Evolutionary conservation across 2,888 invertebrate species (phyloP), one percentile per base, ranked within the genome.

Genomic region (Clostera curtula): DNA sequence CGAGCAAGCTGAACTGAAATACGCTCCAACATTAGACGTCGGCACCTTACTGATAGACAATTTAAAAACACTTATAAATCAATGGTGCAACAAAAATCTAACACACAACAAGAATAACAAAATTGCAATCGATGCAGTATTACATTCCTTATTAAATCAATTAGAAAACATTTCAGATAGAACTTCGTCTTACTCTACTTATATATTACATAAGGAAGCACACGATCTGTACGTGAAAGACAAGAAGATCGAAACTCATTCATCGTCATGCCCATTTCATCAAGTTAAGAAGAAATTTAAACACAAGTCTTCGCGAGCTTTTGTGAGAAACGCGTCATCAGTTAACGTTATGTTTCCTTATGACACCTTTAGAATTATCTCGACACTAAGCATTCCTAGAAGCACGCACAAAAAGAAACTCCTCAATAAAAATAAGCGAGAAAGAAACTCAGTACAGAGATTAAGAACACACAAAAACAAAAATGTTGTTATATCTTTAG

Each of bases 301-400:
- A 10, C 18, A 6, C 17, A n/a, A n/a, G n/a, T n/a, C n/a, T n/a
- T n/a, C n/a, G n/a, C n/a, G n/a, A n/a, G n/a, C n/a, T n/a, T n/a
- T n/a, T n/a, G n/a, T n/a, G n/a, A n/a, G n/a, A n/a, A 45, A 45
- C 10, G 49, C 45, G 16, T 63, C 62, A 1, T 48, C 39, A 7
- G 38, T 55, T 12, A 62, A 66, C 7, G 39, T 59, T n/a, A 74
- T 72, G 1, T 46, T 61, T 15, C 38, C 49, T 7, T 46, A 52
- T 10, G 71, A 56, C 34, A 49, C 60, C 32, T 29, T 59, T 2
- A 64, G 49, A 51, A 45, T 75, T 3, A 60, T 79, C 30, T 79
- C 82, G 5, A 76, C 79, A 0, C 43, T 79, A 9, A 82, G 73
- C 24, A 61, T 80, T 11, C 82, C 80, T 5, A 66, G 65, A 44